Conservation (phyloP, 1,140 invertebrate genomes). For the Hirudo medicinalis region DNA sequence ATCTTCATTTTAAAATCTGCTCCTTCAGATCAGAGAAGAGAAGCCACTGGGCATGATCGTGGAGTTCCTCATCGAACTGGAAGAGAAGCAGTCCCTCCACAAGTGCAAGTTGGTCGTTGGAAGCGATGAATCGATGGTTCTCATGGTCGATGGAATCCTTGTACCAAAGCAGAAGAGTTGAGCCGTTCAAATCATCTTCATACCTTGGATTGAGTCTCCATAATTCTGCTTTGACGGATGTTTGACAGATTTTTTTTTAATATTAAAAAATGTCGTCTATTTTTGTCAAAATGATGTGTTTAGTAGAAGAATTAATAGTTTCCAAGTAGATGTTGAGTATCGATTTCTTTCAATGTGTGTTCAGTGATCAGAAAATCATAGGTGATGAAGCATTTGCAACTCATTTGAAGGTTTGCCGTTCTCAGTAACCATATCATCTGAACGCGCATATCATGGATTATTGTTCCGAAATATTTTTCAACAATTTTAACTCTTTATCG, state of each 20-base stretch:
- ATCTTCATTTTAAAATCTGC: not conserved
- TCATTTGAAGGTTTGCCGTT: too few species aligned
- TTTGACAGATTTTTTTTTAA: not conserved
- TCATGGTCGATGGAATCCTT: not conserved
- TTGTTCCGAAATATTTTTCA: too few species aligned
- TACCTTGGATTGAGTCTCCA: not conserved
- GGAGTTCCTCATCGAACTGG: constrained; percentile 6
- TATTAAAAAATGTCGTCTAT: not conserved
- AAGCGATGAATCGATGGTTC: not conserved
- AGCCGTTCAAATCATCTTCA: not conserved
- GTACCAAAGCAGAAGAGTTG: not conserved
- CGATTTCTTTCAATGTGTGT: not conserved
- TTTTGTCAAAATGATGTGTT: not conserved
- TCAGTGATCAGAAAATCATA: too few species aligned
- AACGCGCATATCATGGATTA: too few species aligned
- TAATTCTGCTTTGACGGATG: not conserved
- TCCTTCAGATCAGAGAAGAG: not conserved
- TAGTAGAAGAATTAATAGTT: not conserved
- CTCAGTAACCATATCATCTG: too few species aligned
- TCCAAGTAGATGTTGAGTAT: not conserved
- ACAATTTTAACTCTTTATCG: too few species aligned
- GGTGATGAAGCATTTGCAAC: too few species aligned
- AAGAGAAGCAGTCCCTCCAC: not conserved
- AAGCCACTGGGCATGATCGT: not conserved
- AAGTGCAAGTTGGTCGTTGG: constrained; percentile 2